Conservation (phyloP, 2,888 invertebrate genomes). For the Iphiclides podalirius region DNA sequence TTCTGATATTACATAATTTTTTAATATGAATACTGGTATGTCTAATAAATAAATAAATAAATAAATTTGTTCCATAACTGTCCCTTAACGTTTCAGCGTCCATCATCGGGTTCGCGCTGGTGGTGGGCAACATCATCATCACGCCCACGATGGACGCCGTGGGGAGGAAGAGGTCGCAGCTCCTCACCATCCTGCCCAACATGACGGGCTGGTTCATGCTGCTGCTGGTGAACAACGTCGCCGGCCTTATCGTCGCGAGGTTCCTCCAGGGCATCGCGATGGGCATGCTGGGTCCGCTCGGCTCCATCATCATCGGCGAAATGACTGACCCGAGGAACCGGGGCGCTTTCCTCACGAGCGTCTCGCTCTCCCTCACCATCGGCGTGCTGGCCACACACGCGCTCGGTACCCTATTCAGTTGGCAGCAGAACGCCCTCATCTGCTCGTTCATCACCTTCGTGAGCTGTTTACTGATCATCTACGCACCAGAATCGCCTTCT, state of each 20-base stretch:
- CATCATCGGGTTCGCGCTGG: slow-evolving; percentile 81
- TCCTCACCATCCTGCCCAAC: slow-evolving; percentile 75
- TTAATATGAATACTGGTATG: too few species aligned
- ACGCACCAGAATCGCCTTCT: slow-evolving; percentile 83
- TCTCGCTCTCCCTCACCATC: slow-evolving; percentile 80
- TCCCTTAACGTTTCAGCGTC: slow-evolving; percentile 71
- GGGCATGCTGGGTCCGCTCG: slow-evolving; percentile 78
- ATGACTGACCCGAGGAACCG: slow-evolving; percentile 81
- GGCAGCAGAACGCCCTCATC: slow-evolving; percentile 78
- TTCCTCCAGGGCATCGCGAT: slow-evolving; percentile 76
- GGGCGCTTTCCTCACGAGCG: slow-evolving; percentile 81
- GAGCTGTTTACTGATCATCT: slow-evolving; percentile 73
- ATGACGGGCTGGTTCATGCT: slow-evolving; percentile 81
- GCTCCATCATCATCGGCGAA: slow-evolving; percentile 80
- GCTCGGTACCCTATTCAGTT: slow-evolving; percentile 80
- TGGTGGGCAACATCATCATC: slow-evolving; percentile 79
- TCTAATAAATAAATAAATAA: too few species aligned
- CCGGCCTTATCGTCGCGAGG: slow-evolving; percentile 70
- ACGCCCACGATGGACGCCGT: slow-evolving; percentile 77
- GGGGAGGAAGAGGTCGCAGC: slow-evolving; percentile 78
- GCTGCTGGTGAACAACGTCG: slow-evolving; percentile 64
- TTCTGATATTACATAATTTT: too few species aligned
- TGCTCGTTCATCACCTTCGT: slow-evolving; percentile 73
- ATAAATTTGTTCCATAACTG: too few species aligned
- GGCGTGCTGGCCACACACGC: slow-evolving; percentile 83